A percentile compares a stretch with the other conserved stretches of the same genome.
These are phyloP conservation scores for Salticus scenicus DNA, from an alignment of 2,888 invertebrate species.

Conservation along the genomic window DNA sequence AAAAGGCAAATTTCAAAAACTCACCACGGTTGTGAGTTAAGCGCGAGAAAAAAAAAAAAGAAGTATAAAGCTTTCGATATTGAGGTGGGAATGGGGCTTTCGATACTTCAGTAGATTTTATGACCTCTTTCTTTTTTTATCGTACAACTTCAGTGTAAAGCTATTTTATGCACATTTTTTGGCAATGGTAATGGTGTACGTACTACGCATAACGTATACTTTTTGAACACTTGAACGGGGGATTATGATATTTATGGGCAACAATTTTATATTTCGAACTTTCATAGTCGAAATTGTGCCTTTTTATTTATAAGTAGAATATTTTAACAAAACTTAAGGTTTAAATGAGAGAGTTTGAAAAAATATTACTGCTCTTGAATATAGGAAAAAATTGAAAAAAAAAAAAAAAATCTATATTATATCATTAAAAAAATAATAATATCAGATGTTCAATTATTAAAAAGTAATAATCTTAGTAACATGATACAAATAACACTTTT, in stretches of 20 bases:
- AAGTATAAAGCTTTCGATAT: slow-evolving; percentile 65
- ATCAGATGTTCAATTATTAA: too few relatives aligned
- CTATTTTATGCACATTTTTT: slow-evolving; percentile 65
- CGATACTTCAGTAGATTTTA: slow-evolving; percentile 66
- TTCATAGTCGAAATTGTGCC: background rate
- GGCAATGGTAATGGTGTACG: slow-evolving; percentile 31
- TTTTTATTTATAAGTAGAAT: background rate
- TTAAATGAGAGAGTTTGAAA: too few relatives aligned
- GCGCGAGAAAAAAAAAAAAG: slow-evolving; percentile 30
- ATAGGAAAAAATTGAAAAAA: background rate
- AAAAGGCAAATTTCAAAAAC: slow-evolving; percentile 67
- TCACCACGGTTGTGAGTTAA: background rate
- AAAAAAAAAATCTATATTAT: too few relatives aligned
- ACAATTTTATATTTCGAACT: background rate
- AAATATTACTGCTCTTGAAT: too few relatives aligned
- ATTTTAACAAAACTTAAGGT: background rate
- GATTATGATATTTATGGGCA: slow-evolving; percentile 8
- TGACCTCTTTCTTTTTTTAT: slow-evolving; percentile 57
- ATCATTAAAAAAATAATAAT: too few relatives aligned
- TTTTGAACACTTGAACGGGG: slow-evolving; percentile 4
- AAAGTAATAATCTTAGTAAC: too few relatives aligned
- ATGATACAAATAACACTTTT: too few relatives aligned
- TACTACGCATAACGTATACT: slow-evolving; percentile 15
- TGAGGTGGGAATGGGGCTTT: slow-evolving; percentile 63
- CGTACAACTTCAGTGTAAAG: slow-evolving; percentile 43